Base-by-base conservation (phyloP, 2,888 invertebrate genomes). In the Erebia aethiops region DNA sequence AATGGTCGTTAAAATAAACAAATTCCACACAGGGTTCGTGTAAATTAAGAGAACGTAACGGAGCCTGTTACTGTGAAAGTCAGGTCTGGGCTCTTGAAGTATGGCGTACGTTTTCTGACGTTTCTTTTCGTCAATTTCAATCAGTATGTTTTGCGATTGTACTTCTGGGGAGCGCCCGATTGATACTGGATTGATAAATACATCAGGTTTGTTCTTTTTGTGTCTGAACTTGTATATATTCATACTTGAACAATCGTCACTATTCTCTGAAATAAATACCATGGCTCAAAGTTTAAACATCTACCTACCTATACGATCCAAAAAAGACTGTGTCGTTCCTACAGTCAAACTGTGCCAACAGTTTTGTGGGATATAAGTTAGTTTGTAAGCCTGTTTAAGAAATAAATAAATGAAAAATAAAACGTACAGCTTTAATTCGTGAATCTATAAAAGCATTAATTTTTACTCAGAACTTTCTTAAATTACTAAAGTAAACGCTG, bases 41-140 rank as follows among this genome's bases (percentile, higher is more conserved):
- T 91, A 93, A 78, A 91, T 85, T 56, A 90, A 74, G 70, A 92
- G 76, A 67, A 87, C 80, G 11, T 87, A 84, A 75, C 89, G 82
- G 8, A 92, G 81, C 76, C 86, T 88, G 77, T 83, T 87, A 69
- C 84, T 84, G 7, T 83, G 81, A 72, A 91, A 90, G 74, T 92
- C 91, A 7, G 85, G 77, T 76, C 87, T 79, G 52, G 84, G 79
- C 78, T 92, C 92, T 79, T 91, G 91, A 69, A 92, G 79, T 74
- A 90, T 84, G 14, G 92, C 89, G 67, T 89, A 92, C n/a, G 85
- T 87, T 77, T 85, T 92, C 57, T 82, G 82, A 16, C 77, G 81
- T 64, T 82, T 85, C 43, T 83, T 75, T 65, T 84, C 84, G 58
- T 86, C 84, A 2, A 82, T 69, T 77, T 85, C 86, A 63, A 79